Evolutionary conservation across 1,140 invertebrate species (phyloP), one percentile per base, ranked within the genome.

Genomic region (Popillia japonica): DNA sequence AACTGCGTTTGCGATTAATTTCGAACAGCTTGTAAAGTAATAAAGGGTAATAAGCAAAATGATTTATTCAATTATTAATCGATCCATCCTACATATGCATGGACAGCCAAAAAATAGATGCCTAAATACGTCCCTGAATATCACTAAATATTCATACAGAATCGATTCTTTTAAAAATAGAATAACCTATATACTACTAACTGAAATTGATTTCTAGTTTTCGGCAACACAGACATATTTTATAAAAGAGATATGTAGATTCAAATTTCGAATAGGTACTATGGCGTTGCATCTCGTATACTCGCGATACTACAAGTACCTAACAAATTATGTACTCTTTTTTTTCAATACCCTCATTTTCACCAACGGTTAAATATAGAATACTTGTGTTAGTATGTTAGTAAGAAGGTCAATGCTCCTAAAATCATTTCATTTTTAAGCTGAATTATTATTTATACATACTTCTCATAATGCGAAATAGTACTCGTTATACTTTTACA

Each of bases 311-410:
- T 11, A 23, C 61, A 64, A 64, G 61, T 64, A 64, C 61, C 61
- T 64, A 64, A 64, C 61, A 64, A 64, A 23, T 64, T 64, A 64
- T 64, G n/a, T n/a, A n/a, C n/a, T 64, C 61, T 6, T 64, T 64
- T 64, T 64, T 27, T 64, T 22, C 17, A 22, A 64, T 64, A 64
- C 61, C 61, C 22, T 22, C 23, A 64, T 64, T 64, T 64, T 64
- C 17, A 64, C 61, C 20, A 64, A 59, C 17, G 6, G 17, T 8
- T 20, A 64, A 20, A 64, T 20, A 64, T 64, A 64, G 61, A 64
- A 64, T 64, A 64, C 61, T 64, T 64, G 61, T 22, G 55, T n/a
- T n/a, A n/a, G n/a, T n/a, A n/a, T 10, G 41, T 48, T 48, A 48
- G 44, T 48, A 48, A n/a, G 44, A 20, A 64, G 61, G 61, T 64